phyloP scores from a whole-genome alignment of 2,113 vertebrate genomes.

The Isichthys henryi region DNA sequence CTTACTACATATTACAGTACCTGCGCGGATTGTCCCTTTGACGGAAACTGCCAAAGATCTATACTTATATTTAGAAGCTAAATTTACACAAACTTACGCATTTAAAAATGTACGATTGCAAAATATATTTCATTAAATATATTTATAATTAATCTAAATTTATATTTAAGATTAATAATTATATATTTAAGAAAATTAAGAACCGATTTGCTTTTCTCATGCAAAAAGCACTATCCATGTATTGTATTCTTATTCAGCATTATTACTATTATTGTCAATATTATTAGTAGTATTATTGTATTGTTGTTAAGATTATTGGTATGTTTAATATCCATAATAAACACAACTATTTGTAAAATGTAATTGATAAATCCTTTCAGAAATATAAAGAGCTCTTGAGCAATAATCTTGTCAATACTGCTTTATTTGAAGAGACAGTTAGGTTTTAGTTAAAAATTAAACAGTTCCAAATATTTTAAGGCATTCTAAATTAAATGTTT shows the following conservation, averaged over 20 bases:
- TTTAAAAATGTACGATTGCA: not conserved
- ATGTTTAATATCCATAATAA: not conserved
- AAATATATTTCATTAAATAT: not conserved
- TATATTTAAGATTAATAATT: not conserved
- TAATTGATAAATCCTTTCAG: not conserved
- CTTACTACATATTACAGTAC: not conserved
- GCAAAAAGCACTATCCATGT: not conserved
- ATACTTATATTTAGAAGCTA: not conserved
- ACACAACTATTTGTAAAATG: not conserved
- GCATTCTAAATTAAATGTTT: conserved; percentile 12
- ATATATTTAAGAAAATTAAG: not conserved
- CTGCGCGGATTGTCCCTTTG: not conserved
- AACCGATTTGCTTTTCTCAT: not conserved
- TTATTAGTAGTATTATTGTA: not conserved
- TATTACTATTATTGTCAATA: not conserved
- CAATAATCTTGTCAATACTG: conserved; percentile 16
- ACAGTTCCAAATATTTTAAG: conserved; percentile 36
- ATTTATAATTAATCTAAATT: not conserved
- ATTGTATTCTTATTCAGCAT: not conserved
- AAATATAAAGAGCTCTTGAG: not conserved
- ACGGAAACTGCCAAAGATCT: not conserved
- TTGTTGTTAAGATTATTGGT: not conserved
- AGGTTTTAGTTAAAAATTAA: conserved; percentile 52
- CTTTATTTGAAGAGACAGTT: conserved; percentile 46
- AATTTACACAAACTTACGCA: no score